Base-by-base conservation (phyloP, 2,797 vertebrate genomes). In the Rhinatrema bivittatum region DNA sequence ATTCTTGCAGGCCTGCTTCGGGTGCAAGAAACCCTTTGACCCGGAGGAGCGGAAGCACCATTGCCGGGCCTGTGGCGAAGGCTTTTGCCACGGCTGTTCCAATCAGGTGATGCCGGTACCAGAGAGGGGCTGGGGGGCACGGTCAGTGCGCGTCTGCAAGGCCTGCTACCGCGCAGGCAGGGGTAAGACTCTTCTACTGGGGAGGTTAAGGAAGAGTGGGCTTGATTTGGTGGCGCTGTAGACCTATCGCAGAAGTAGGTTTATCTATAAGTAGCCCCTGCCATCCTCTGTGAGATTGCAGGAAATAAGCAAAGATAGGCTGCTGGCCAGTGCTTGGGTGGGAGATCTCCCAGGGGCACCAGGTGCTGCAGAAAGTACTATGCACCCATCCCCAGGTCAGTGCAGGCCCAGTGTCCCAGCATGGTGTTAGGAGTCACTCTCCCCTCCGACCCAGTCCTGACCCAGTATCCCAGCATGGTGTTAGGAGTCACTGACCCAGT, bases 81-180 rank as follows among this genome's bases (percentile, higher is more conserved):
- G 88, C 3, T 90, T 88, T 75, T 90, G 88, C 53, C 83, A 89
- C 29, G 72, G 63, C 30, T 90, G 88, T 56, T 89, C 87, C 53
- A 76, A 63, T 31, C 72, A 63, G 40, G 76, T 78, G 56, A 86
- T 87, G 84, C 84, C 86, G 0, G 88, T 90, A n/a, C 86, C 87
- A 0, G 85, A 88, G 62, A 42, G 79, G 22, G 88, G 88, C 32
- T 90, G 87, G 87, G 87, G 87, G 10, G 70, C 42, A 7, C 50
- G 62, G 4, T 80, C 87, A 1, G 86, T 88, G 16, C 62, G 87
- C 9, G 86, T 88, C 26, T 88, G 88, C 29, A 59, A 77, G 36
- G 32, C 62, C 41, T 88, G 86, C 52, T 64, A 82, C 40, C 68
- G 63, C 7, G 16, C 16, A 16, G 24, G 26, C 16, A 30, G 16